These are phyloP conservation scores for Leptopilina boulardi DNA, from an alignment of 1,140 invertebrate species.

Conservation along the genomic window DNA sequence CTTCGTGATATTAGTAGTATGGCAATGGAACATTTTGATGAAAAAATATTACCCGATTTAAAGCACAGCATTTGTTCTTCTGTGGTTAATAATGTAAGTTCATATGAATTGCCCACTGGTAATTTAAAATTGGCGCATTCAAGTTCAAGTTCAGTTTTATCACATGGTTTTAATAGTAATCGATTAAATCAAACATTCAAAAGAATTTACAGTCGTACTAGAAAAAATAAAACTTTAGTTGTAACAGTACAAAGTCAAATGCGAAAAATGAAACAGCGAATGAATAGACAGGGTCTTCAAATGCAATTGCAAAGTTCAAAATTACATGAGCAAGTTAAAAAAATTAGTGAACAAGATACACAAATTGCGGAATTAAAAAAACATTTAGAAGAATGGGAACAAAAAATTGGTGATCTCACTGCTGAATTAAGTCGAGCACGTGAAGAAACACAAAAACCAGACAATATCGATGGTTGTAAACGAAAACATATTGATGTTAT, in stretches of 20 bases:
- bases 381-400: constrained; percentile 78
- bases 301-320: constrained; percentile 74
- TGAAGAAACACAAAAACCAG: constrained; percentile 65
- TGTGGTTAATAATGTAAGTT: constrained; percentile 62
- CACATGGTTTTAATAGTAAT: constrained; percentile 64
- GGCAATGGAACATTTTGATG: constrained; percentile 98
- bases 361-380: constrained; percentile 76
- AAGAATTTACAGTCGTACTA: constrained; percentile 67
- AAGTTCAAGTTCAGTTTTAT: constrained; percentile 46
- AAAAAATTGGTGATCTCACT: constrained; percentile 77
- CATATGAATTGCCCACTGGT: constrained; percentile 67
- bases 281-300: constrained; percentile 68
- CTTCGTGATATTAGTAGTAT: constrained; percentile 94
- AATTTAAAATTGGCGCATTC: constrained; percentile 66
- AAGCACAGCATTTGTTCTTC: constrained; percentile 71
- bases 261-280: constrained; percentile 65
- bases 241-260: constrained; percentile 61
- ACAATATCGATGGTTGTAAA: constrained; percentile 66
- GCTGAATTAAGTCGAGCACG: constrained; percentile 75
- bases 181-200: constrained; percentile 70
- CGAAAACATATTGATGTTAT: constrained; percentile 65
- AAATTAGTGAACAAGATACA: constrained; percentile 74
- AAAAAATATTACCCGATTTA: constrained; percentile 85
- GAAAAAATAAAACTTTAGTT: constrained; percentile 68
- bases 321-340: constrained; percentile 74